These are phyloP conservation scores for Byasa hedistus DNA, from an alignment of 2,888 invertebrate genomes.

Conservation along the genomic window DNA sequence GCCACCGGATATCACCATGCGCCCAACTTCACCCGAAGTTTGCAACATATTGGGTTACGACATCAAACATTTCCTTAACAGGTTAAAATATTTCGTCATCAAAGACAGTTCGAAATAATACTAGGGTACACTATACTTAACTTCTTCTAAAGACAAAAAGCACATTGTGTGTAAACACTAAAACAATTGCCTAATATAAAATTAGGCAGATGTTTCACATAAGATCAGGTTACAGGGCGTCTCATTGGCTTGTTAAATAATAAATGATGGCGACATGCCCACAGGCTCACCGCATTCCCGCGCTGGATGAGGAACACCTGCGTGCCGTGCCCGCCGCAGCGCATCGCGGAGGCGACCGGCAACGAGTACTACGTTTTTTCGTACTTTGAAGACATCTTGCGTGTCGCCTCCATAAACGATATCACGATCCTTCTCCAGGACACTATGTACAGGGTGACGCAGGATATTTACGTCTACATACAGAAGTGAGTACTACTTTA, in stretches of 20 bases:
- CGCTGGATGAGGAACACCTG: conserved; percentile 94
- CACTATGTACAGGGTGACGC: conserved; percentile 82
- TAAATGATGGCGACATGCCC: too few relatives aligned
- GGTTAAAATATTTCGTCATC: conserved; percentile 63
- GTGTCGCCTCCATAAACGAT: conserved; percentile 85
- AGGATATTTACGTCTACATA: conserved; percentile 82
- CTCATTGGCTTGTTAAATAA: too few relatives aligned
- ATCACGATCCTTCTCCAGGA: conserved; percentile 83
- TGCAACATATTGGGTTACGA: conserved; percentile 87
- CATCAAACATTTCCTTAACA: conserved; percentile 87
- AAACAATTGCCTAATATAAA: too few relatives aligned
- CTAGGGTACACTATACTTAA: too few relatives aligned
- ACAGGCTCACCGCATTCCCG: conserved; percentile 85
- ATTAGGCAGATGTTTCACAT: too few relatives aligned
- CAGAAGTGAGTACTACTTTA: conserved; percentile 65
- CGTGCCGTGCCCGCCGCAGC: conserved; percentile 83
- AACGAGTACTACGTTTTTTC: conserved; percentile 83
- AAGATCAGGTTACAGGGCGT: too few relatives aligned
- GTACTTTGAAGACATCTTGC: conserved; percentile 88
- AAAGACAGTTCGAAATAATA: too few relatives aligned
- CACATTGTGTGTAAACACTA: too few relatives aligned
- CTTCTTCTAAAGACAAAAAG: too few relatives aligned
- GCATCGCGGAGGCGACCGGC: conserved; percentile 76
- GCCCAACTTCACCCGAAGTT: conserved; percentile 87
- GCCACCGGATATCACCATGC: conserved; percentile 86